A percentile compares a stretch with the other conserved stretches of the same genome.
phyloP scores from a whole-genome alignment of 1,140 invertebrate species.

The Whitmania pigra region DNA sequence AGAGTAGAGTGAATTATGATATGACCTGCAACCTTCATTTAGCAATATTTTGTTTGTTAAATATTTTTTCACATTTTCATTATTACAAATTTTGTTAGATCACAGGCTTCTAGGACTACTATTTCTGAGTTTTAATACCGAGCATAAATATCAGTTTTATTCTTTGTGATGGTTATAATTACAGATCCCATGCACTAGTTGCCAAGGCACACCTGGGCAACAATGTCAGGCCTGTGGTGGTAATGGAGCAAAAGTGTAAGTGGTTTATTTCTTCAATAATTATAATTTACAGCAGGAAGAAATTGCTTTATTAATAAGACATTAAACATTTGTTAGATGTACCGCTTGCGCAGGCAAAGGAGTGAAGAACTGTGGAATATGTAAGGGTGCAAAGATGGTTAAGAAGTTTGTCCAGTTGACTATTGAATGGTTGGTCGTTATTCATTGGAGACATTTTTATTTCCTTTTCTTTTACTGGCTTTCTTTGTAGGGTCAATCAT shows the following conservation, averaged over 20 bases:
- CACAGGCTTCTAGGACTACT: too few relatives aligned
- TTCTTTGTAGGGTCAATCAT: slow-evolving; percentile 13
- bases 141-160: too few relatives aligned
- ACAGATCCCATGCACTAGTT: neutral
- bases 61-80: too few relatives aligned
- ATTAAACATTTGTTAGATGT: slow-evolving; percentile 23
- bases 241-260: slow-evolving; percentile 2
- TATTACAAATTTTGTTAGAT: too few relatives aligned
- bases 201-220: neutral
- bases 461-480: neutral
- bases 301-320: too few relatives aligned
- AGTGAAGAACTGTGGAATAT: slow-evolving; percentile 30
- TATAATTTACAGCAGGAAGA: too few relatives aligned
- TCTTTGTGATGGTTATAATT: too few relatives aligned
- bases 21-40: too few relatives aligned
- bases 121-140: too few relatives aligned
- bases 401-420: slow-evolving; percentile 46
- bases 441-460: slow-evolving; percentile 1
- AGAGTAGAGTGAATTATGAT: too few relatives aligned
- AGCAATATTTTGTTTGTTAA: too few relatives aligned
- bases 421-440: slow-evolving; percentile 42
- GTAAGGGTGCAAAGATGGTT: slow-evolving; percentile 35
- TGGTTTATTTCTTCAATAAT: neutral
- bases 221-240: neutral
- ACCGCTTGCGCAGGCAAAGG: slow-evolving; percentile 19